Evolutionary conservation across 2,797 vertebrate species (phyloP).

Genomic region (Nyctibius grandis): DNA sequence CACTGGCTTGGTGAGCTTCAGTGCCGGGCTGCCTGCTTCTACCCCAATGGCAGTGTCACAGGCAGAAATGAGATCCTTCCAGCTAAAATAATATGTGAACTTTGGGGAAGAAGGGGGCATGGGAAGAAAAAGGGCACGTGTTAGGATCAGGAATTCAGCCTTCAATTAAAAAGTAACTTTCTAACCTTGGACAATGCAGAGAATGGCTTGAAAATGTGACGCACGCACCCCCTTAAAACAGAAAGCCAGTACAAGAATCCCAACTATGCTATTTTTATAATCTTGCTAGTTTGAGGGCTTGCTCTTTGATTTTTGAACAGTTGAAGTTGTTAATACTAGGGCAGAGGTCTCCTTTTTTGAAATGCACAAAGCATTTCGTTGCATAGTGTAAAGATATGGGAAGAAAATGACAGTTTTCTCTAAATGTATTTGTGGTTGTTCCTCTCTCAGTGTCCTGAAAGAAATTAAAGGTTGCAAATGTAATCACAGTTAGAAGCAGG

Average conservation of each 20-base stretch:
- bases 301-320: not conserved
- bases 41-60: not conserved
- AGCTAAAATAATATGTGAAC: not conserved
- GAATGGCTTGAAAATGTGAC: conserved; percentile 19
- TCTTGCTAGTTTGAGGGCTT: not conserved
- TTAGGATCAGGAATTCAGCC: conserved; percentile 26
- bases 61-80: not conserved
- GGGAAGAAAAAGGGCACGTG: not conserved
- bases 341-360: not conserved
- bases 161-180: conserved; percentile 56
- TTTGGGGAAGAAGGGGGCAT: not conserved
- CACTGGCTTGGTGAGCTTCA: not conserved
- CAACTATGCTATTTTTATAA: conserved; percentile 44
- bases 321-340: not conserved
- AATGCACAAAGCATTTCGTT: not conserved
- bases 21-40: not conserved
- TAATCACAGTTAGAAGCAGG: not conserved
- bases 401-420: not conserved
- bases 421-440: not conserved
- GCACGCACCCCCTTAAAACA: not conserved
- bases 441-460: not conserved
- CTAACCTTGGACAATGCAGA: not conserved
- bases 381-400: not conserved
- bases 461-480: not conserved
- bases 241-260: conserved; percentile 25